phyloP scores from a whole-genome alignment of 2,888 invertebrate species.

The Cerceris rybyensis region DNA sequence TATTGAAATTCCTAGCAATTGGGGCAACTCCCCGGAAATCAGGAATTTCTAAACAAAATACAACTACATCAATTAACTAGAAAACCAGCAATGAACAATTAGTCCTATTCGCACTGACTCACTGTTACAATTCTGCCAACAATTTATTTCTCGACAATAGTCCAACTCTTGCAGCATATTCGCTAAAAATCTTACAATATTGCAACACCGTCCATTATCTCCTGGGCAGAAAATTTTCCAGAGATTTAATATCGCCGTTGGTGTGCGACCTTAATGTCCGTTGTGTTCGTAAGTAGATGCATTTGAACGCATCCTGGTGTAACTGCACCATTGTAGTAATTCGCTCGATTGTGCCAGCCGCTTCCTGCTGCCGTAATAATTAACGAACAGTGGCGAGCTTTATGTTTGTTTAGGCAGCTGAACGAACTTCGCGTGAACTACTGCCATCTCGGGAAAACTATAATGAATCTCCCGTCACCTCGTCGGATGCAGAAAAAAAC shows the following conservation, averaged over 20 bases:
- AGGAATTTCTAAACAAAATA: too few relatives aligned
- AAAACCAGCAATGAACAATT: too few relatives aligned
- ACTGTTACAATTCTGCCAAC: too few relatives aligned
- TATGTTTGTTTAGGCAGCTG: conserved; percentile 73
- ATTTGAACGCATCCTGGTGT: conserved; percentile 61
- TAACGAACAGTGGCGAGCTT: conserved; percentile 65
- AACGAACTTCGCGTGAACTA: conserved; percentile 58
- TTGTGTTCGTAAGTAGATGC: conserved; percentile 29
- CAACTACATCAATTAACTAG: too few relatives aligned
- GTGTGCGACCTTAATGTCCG: conserved; percentile 33
- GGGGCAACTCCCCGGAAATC: too few relatives aligned
- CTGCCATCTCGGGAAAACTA: conserved; percentile 37
- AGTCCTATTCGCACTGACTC: too few relatives aligned
- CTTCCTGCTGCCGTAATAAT: conserved; percentile 62
- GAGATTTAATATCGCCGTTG: not conserved
- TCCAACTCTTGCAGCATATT: too few relatives aligned
- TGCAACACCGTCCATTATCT: not conserved
- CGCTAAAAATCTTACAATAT: too few relatives aligned
- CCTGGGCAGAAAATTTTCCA: conserved; percentile 21
- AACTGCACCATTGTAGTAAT: conserved; percentile 62
- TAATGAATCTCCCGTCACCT: conserved; percentile 42
- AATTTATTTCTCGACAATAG: too few relatives aligned
- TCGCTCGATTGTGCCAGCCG: conserved; percentile 61
- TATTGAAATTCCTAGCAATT: too few relatives aligned
- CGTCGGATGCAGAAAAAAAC: conserved; percentile 13